Evolutionary conservation across 2,888 invertebrate species (phyloP), one percentile per base, ranked within the genome.

Genomic region (Drosophila macrospina): DNA sequence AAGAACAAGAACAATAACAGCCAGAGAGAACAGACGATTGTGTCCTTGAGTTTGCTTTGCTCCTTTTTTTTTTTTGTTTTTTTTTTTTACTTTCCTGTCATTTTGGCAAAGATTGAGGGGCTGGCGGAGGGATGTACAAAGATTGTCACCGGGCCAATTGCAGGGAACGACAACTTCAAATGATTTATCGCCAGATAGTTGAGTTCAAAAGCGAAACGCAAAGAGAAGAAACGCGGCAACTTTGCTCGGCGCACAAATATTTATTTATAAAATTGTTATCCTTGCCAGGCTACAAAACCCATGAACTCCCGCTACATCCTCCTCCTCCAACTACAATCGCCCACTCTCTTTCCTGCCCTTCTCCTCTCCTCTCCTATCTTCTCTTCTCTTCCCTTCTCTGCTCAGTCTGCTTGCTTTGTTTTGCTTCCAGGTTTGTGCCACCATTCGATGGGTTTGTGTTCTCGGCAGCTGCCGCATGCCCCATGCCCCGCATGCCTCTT

Each of bases 211-310:
- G 86, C 81, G 84, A 88, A 82, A 60, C 55, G 85, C 78, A 78
- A 68, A 65, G 70, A n/a, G 57, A 10, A 45, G 59, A 30, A 45
- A 15, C 48, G 41, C 32, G 42, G 42, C 41, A 68, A 64, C 78
- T 74, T 74, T 62, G 61, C 63, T 47, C 64, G 63, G 74, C 69
- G 80, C 88, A 80, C 88, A 84, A 88, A 84, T 84, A 88, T 84
- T 84, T 84, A 84, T 84, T 88, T 84, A 84, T 84, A 84, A 84
- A 84, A 84, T 88, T 85, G 87, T 89, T 85, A 82, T 87, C 89
- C 89, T 80, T 80, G 71, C 84, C 77, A 54, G 57, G 57, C 56
- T 28, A 62, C 51, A 59, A 41, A 41, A 47, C 62, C 37, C 78
- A 62, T n/a, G n/a, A 32, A 24, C 10, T 5, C 8, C 24, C 36